Evolutionary conservation across 35 echinoderm and acorn worm genomes (phyloP).

Genomic region (Amphiura filiformis): DNA sequence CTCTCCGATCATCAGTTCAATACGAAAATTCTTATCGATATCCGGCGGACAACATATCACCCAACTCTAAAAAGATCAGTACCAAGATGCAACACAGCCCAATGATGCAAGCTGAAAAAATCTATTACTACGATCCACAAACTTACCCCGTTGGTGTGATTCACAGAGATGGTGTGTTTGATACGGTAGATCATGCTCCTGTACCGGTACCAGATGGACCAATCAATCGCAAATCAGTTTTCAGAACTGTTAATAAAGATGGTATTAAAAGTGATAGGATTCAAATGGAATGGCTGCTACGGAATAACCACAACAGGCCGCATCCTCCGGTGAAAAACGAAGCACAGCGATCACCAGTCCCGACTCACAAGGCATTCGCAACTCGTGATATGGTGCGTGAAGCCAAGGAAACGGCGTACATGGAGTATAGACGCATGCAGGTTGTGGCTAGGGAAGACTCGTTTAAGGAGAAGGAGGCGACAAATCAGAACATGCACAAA

Average conservation of each 20-base stretch:
- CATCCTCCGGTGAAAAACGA: conserved; percentile 22
- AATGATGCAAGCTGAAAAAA: neutral
- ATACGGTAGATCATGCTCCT: neutral
- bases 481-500: neutral
- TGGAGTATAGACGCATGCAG: conserved; percentile 43
- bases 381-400: conserved; percentile 75
- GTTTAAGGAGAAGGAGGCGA: conserved; percentile 23
- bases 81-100: neutral
- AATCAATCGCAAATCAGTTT: conserved; percentile 40
- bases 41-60: neutral
- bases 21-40: neutral
- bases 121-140: neutral
- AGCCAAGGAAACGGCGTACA: conserved; percentile 48
- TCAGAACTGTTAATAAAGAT: conserved; percentile 40
- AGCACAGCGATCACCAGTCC: conserved; percentile 5
- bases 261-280: conserved; percentile 60
- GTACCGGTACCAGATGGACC: conserved; percentile 13
- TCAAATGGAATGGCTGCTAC: conserved; percentile 45
- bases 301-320: conserved; percentile 25
- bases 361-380: conserved; percentile 21
- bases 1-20: neutral
- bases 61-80: neutral
- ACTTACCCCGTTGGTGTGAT: neutral
- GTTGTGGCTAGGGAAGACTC: conserved; percentile 35
- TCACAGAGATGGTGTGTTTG: neutral